A percentile compares a stretch with the other conserved stretches of the same genome.
phyloP scores from a whole-genome alignment of 2,888 invertebrate species.

The Chymomyza procnemis region DNA sequence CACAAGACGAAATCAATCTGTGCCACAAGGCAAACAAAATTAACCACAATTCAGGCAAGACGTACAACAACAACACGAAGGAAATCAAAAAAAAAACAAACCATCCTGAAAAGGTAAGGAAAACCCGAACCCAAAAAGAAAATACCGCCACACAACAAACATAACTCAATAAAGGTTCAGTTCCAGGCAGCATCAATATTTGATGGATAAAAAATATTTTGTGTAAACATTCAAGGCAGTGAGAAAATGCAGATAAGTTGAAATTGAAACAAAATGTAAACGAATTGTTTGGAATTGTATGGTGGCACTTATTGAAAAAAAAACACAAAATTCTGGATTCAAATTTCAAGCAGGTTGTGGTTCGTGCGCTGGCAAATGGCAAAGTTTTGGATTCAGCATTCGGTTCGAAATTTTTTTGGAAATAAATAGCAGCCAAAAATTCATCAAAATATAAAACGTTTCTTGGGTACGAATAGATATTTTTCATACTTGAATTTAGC shows the following conservation, averaged over 20 bases:
- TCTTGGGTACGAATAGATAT: no score
- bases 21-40: conserved; percentile 41
- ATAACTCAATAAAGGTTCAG: conserved; percentile 4
- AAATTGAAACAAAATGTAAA: conserved; percentile 64
- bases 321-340: background rate
- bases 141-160: conserved; percentile 15
- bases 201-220: conserved; percentile 14
- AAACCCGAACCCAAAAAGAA: background rate
- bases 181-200: conserved; percentile 3
- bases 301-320: conserved; percentile 3
- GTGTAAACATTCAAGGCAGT: conserved; percentile 31
- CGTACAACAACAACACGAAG: no score
- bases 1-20: conserved; percentile 1
- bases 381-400: no score
- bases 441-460: no score
- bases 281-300: conserved; percentile 25
- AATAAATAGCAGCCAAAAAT: no score
- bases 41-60: conserved; percentile 34
- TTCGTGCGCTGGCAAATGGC: no score
- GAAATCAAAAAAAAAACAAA: conserved; percentile 5
- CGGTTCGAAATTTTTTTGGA: no score
- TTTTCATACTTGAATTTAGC: no score
- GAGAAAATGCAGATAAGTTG: conserved; percentile 50
- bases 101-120: background rate
- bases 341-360: no score